A percentile compares a stretch with the other conserved stretches of the same genome.
These are phyloP conservation scores for Cybosia mesomella DNA, from an alignment of 2,888 invertebrate species.

Conservation along the genomic window DNA sequence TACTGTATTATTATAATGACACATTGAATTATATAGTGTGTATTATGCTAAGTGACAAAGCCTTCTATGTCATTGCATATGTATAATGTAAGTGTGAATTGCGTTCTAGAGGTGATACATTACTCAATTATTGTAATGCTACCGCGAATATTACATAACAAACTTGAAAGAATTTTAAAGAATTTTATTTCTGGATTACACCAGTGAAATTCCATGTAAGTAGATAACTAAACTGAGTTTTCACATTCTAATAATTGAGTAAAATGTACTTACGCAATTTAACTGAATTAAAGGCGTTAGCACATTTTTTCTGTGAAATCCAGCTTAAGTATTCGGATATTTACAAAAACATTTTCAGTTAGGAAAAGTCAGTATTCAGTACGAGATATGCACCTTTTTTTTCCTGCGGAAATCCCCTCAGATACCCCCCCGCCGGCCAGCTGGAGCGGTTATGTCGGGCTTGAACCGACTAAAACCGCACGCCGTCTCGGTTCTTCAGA, in stretches of 20 bases:
- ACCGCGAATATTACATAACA: conserved; percentile 3
- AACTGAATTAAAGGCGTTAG: no score
- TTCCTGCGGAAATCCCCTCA: no score
- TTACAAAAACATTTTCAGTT: no score
- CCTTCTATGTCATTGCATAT: conserved; percentile 3
- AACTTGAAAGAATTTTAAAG: background rate
- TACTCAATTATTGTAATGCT: background rate
- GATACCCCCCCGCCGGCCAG: no score
- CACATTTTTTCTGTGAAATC: no score
- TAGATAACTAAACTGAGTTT: background rate
- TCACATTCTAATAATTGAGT: background rate
- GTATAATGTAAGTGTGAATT: conserved; percentile 5
- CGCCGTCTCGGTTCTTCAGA: no score
- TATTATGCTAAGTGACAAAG: conserved; percentile 8
- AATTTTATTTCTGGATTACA: background rate
- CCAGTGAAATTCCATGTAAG: background rate
- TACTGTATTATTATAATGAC: conserved; percentile 5
- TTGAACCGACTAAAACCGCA: no score
- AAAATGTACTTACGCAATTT: no score
- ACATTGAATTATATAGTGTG: background rate
- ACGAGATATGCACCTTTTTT: no score
- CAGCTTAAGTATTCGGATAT: no score
- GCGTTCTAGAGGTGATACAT: conserved; percentile 7
- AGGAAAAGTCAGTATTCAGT: no score
- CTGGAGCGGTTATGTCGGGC: no score